Conservation (phyloP, 2,888 invertebrate species). For the Acanthosepion esculentum region DNA sequence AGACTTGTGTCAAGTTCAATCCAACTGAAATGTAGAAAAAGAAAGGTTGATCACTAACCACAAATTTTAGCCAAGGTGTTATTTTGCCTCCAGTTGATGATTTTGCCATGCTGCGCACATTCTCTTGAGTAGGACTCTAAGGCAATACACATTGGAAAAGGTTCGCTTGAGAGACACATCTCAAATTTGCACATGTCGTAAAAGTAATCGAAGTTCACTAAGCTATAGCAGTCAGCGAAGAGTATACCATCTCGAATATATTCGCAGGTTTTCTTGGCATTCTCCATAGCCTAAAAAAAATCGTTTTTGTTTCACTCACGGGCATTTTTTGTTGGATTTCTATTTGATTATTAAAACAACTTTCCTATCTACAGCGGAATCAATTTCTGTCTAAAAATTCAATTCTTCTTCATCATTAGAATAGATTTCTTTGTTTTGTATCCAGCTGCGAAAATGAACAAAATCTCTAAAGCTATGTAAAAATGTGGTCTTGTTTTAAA, state of each 20-base stretch:
- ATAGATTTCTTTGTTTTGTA: too few relatives aligned
- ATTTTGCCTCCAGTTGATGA: conserved; percentile 44
- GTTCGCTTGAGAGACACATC: conserved; percentile 22
- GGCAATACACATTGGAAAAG: background rate
- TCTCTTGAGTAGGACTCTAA: conserved; percentile 41
- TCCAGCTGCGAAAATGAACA: too few relatives aligned
- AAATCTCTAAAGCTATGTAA: too few relatives aligned
- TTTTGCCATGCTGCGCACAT: conserved; percentile 38
- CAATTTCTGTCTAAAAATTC: too few relatives aligned
- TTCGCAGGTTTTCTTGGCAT: conserved; percentile 20
- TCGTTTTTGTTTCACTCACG: too few relatives aligned
- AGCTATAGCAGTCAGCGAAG: conserved; percentile 34
- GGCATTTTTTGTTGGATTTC: too few relatives aligned
- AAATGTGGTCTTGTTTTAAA: too few relatives aligned
- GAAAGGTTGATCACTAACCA: conserved; percentile 33
- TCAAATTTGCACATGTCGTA: conserved; percentile 34
- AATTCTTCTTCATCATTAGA: too few relatives aligned
- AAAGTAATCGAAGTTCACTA: background rate
- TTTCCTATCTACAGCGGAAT: too few relatives aligned
- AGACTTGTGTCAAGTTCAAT: background rate
- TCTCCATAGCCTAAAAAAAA: background rate
- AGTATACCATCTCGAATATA: conserved; percentile 34
- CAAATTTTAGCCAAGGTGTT: conserved; percentile 15
- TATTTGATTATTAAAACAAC: too few relatives aligned
- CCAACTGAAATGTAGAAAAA: too few relatives aligned